A percentile compares a stretch with the other conserved stretches of the same genome.
phyloP scores from a whole-genome alignment of 2,797 vertebrate species.

The Hipposideros larvatus region DNA sequence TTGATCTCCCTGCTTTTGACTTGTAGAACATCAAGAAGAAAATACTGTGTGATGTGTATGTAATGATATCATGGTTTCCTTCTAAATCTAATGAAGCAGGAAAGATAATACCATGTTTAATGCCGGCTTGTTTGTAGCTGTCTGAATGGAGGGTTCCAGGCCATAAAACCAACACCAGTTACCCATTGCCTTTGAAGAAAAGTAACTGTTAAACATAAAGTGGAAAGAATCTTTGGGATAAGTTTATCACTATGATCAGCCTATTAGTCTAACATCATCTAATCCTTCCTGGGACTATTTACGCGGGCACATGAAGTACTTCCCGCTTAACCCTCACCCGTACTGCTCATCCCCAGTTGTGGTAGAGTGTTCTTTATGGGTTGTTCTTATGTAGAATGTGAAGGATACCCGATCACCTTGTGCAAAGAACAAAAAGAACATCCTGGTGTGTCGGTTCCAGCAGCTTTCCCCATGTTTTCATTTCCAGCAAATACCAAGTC shows the following conservation, averaged over 20 bases:
- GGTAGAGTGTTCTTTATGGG: neutral
- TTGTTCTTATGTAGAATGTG: neutral
- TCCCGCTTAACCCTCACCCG: neutral
- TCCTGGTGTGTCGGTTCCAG: neutral
- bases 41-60: neutral
- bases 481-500: constrained; percentile 54
- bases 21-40: neutral
- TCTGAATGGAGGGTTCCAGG: neutral
- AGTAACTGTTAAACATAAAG: constrained; percentile 37
- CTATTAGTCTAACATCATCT: neutral
- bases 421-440: constrained; percentile 4
- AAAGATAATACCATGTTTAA: constrained; percentile 37
- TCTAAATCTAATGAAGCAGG: neutral
- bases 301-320: neutral
- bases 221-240: constrained; percentile 7
- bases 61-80: neutral
- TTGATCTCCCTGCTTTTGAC: neutral
- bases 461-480: neutral
- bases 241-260: constrained; percentile 42
- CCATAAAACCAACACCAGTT: constrained; percentile 57
- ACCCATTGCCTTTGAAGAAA: constrained; percentile 59
- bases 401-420: neutral
- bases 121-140: neutral
- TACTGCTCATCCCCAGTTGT: neutral
- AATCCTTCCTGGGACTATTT: constrained; percentile 1